These are phyloP conservation scores for Rhyacophila evoluta DNA, from an alignment of 2,888 invertebrate species.

Conservation along the genomic window DNA sequence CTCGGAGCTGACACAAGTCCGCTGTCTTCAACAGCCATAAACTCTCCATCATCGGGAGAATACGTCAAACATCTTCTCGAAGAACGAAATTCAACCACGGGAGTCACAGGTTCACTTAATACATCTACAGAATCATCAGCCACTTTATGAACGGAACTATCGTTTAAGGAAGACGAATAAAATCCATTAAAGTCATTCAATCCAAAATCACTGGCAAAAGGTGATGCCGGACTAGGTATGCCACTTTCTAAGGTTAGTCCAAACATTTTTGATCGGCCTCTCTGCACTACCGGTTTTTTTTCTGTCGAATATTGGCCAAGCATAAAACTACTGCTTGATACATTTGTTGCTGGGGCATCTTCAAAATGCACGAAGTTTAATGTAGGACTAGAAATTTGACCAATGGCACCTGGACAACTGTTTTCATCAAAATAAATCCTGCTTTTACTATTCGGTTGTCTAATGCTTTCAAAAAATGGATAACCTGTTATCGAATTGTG, in stretches of 20 bases:
- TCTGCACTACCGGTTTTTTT: constrained; percentile 57
- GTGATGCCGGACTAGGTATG: constrained; percentile 69
- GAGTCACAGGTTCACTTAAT: constrained; percentile 63
- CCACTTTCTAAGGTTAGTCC: constrained; percentile 67
- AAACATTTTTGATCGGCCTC: constrained; percentile 62
- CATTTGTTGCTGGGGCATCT: constrained; percentile 53
- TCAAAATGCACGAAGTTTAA: constrained; percentile 38
- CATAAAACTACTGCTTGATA: constrained; percentile 66
- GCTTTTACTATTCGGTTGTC: constrained; percentile 26
- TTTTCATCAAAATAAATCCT: constrained; percentile 37
- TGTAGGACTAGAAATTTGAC: constrained; percentile 36
- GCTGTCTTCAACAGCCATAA: constrained; percentile 70
- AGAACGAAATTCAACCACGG: constrained; percentile 66
- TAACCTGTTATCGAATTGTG: constrained; percentile 58
- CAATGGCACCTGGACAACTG: constrained; percentile 27
- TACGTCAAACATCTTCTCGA: constrained; percentile 72
- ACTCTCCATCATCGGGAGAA: constrained; percentile 69
- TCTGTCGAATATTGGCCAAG: constrained; percentile 58
- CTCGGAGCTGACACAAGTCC: constrained; percentile 67
- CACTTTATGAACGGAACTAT: constrained; percentile 65
- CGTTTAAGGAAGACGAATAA: constrained; percentile 59
- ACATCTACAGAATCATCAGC: constrained; percentile 64
- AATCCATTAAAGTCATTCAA: constrained; percentile 61
- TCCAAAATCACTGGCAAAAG: constrained; percentile 62
- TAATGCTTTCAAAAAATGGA: constrained; percentile 52